A percentile compares a stretch with the other conserved stretches of the same genome.
Evolutionary conservation across 2,797 vertebrate species (phyloP).

Genomic region (Hapalemur alaotrensis): DNA sequence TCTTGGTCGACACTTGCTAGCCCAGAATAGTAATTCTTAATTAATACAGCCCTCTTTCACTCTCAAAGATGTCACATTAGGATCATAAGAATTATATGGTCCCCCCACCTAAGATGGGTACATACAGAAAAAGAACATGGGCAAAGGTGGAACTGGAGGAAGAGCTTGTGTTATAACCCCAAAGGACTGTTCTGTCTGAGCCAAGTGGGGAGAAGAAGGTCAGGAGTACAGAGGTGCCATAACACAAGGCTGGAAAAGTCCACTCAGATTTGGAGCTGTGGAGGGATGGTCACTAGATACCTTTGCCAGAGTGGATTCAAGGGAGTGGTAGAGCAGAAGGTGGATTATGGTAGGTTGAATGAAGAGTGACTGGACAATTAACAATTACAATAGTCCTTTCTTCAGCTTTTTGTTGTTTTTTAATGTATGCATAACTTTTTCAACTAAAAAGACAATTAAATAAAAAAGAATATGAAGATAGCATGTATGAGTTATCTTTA

Average conservation of each 20-base stretch:
- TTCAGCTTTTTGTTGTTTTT: neutral
- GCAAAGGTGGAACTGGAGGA: neutral
- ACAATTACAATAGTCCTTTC: neutral
- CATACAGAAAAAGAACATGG: neutral
- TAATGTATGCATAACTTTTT: neutral
- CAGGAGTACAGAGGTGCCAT: neutral
- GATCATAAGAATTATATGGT: neutral
- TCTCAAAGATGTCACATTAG: neutral
- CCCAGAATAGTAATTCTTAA: neutral
- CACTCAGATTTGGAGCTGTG: neutral
- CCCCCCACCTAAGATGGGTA: neutral
- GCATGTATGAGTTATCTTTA: neutral
- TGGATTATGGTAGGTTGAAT: neutral
- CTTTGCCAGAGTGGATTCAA: neutral
- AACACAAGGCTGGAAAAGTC: neutral
- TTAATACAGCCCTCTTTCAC: neutral
- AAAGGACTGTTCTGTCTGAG: neutral
- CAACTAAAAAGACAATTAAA: neutral
- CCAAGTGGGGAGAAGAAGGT: neutral
- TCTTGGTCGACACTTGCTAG: neutral
- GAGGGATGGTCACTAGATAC: neutral
- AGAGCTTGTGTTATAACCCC: neutral
- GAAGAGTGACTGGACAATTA: neutral
- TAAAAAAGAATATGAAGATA: neutral
- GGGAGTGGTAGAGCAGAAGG: neutral